phyloP scores from a whole-genome alignment of 2,113 vertebrate genomes.

The Stegastes partitus region DNA sequence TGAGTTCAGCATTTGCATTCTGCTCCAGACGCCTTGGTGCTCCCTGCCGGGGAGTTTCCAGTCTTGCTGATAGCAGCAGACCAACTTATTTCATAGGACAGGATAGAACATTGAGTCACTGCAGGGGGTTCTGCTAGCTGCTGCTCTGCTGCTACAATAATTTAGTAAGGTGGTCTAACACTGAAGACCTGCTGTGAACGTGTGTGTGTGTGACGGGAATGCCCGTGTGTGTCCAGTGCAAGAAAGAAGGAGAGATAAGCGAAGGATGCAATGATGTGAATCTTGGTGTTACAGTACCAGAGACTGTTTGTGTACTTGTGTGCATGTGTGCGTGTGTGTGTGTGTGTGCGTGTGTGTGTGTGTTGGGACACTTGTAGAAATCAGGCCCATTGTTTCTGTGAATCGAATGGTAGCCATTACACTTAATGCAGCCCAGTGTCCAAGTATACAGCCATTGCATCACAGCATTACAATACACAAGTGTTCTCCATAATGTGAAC shows the following conservation, averaged over 20 bases:
- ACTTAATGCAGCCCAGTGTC: constrained; percentile 59
- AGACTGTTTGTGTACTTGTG: neutral
- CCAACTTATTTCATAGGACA: constrained; percentile 8
- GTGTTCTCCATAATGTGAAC: constrained; percentile 52
- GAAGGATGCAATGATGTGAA: constrained; percentile 4
- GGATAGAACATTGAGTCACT: constrained; percentile 12
- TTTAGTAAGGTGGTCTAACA: constrained; percentile 10
- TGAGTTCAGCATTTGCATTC: constrained; percentile 36
- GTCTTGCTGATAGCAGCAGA: neutral
- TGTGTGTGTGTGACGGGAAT: no score
- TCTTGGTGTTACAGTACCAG: neutral
- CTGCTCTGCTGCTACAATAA: neutral
- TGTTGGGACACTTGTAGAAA: constrained; percentile 16
- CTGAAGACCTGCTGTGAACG: neutral
- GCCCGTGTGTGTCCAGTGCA: no score
- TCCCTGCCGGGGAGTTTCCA: neutral
- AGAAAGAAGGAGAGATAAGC: neutral
- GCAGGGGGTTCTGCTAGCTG: neutral
- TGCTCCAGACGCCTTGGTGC: neutral
- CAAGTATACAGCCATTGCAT: constrained; percentile 60
- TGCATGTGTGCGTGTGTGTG: no score
- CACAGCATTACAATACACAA: constrained; percentile 66
- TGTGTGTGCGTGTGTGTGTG: no score
- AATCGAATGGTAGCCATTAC: constrained; percentile 51
- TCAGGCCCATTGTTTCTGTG: constrained; percentile 54